Evolutionary conservation across 2,888 invertebrate genomes (phyloP).

Genomic region (Euspilapteryx auroguttella): DNA sequence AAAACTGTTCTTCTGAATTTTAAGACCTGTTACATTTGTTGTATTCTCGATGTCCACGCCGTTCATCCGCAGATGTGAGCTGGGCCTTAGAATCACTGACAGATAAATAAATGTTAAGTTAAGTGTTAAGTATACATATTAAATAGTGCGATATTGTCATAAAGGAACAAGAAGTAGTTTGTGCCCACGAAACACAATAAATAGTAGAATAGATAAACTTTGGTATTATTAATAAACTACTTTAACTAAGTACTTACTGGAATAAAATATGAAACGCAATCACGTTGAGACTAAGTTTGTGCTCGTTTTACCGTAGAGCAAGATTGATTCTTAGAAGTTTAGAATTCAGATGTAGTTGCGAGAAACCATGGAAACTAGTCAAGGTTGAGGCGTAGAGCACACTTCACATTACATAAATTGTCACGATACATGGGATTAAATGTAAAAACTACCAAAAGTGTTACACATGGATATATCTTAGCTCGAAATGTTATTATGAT

Average conservation of each 20-base stretch:
- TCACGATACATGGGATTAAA: constrained; percentile 56
- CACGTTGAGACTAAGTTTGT: too few species aligned
- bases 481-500: constrained; percentile 36
- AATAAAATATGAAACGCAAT: too few species aligned
- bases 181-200: background rate
- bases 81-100: too few species aligned
- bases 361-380: background rate
- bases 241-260: too few species aligned
- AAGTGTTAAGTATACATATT: constrained; percentile 5
- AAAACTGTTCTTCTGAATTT: too few species aligned
- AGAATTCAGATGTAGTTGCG: background rate
- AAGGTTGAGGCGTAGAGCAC: constrained; percentile 29
- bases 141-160: constrained; percentile 18
- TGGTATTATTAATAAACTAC: too few species aligned
- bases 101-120: constrained; percentile 6
- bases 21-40: too few species aligned
- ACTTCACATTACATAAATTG: constrained; percentile 27
- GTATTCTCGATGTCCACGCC: too few species aligned
- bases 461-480: constrained; percentile 42
- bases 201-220: too few species aligned
- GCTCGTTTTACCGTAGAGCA: too few species aligned
- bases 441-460: constrained; percentile 54
- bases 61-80: too few species aligned
- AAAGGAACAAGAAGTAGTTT: constrained; percentile 45
- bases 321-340: too few species aligned